Percentiles rank a stretch among this genome's conserved stretches.
Evolutionary conservation across 1,140 invertebrate genomes (phyloP).

Genomic region (Meloidogyne exigua): DNA sequence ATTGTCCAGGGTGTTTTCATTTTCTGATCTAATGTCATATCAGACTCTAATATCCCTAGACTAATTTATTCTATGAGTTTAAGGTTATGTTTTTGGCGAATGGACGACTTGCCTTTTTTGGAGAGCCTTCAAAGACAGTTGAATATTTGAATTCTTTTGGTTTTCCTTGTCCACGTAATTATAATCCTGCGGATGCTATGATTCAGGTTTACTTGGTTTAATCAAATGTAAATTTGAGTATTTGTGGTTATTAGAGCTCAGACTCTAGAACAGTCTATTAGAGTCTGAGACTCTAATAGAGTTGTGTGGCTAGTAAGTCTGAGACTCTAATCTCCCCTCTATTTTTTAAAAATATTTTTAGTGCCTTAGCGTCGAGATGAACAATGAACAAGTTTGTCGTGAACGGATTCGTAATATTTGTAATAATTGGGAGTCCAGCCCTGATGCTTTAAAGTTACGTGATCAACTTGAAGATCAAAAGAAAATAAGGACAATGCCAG

Average conservation of each 20-base stretch:
- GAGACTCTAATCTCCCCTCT: not conserved
- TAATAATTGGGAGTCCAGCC: constrained; percentile 44
- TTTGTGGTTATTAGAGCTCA: no score
- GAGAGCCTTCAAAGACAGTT: constrained; percentile 51
- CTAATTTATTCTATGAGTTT: constrained; percentile 21
- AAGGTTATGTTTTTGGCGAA: constrained; percentile 64
- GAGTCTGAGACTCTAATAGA: constrained; percentile 65
- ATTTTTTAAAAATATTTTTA: constrained; percentile 6
- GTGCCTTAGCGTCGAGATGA: constrained; percentile 34
- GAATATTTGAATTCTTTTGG: constrained; percentile 67
- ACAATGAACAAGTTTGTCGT: constrained; percentile 64
- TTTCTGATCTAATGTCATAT: not conserved
- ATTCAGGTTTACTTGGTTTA: constrained; percentile 66
- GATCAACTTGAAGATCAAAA: constrained; percentile 29
- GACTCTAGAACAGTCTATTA: no score
- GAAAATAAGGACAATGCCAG: constrained; percentile 23
- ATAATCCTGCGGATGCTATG: constrained; percentile 75
- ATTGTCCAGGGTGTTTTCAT: no score
- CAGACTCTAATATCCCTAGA: not conserved
- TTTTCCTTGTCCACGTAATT: constrained; percentile 71
- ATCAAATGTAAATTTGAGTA: no score
- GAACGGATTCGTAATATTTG: constrained; percentile 53
- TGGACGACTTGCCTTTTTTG: constrained; percentile 64
- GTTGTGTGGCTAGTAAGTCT: constrained; percentile 38
- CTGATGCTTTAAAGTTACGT: constrained; percentile 32